Evolutionary conservation across 2,797 vertebrate genomes (phyloP).

Genomic region (Pterois miles): DNA sequence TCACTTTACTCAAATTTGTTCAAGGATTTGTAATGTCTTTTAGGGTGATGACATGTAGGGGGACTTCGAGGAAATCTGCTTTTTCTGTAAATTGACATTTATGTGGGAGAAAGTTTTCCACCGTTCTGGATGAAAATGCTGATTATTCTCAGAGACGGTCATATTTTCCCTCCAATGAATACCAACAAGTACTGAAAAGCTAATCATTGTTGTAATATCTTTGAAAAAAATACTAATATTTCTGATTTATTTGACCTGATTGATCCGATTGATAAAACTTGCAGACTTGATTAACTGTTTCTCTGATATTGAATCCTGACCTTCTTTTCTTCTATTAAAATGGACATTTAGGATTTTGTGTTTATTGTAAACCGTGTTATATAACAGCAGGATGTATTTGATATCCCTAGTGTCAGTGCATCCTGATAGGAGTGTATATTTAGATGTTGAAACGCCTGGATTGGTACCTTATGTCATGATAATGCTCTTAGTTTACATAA

Average conservation of each 20-base stretch:
- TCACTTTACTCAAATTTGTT: no score
- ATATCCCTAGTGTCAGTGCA: background rate
- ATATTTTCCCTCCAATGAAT: background rate
- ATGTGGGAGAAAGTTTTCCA: background rate
- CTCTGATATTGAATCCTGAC: background rate
- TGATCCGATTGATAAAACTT: background rate
- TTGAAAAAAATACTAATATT: background rate
- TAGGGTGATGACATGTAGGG: no score
- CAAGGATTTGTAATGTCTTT: no score
- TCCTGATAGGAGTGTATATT: slow-evolving; percentile 5
- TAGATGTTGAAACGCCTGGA: slow-evolving; percentile 34
- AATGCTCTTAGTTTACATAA: slow-evolving; percentile 71
- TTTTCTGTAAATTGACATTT: background rate
- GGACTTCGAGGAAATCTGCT: background rate
- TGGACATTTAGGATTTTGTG: background rate
- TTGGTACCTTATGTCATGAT: slow-evolving; percentile 38
- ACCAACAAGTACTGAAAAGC: fast-evolving
- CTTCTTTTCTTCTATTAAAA: background rate
- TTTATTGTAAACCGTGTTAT: slow-evolving; percentile 16
- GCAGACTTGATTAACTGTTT: background rate
- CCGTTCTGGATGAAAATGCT: background rate
- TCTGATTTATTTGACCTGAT: background rate
- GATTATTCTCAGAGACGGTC: background rate
- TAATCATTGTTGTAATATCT: background rate
- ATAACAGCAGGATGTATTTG: slow-evolving; percentile 18